A percentile compares a stretch with the other conserved stretches of the same genome.
Conservation (phyloP, 2,113 vertebrate species). For the Pseudorhombus dupliciocellatus region DNA sequence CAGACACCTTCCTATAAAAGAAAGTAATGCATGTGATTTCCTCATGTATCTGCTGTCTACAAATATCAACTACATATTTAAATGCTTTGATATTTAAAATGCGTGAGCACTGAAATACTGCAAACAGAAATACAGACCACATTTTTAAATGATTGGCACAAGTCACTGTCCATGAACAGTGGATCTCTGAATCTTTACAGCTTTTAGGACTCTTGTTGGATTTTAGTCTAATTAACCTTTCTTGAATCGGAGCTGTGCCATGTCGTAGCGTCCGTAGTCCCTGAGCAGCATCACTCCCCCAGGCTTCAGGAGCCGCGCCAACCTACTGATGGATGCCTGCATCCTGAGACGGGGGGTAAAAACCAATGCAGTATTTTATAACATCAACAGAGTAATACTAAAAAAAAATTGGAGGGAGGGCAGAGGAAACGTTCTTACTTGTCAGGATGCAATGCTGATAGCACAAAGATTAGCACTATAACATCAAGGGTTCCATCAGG, state of each 20-base stretch:
- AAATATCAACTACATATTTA: background rate
- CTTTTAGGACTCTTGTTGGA: background rate
- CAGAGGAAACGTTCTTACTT: constrained; percentile 82
- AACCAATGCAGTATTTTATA: background rate
- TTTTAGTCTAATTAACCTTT: constrained; percentile 83
- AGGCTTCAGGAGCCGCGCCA: constrained; percentile 88
- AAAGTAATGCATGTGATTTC: background rate
- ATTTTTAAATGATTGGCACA: background rate
- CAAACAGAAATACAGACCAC: background rate
- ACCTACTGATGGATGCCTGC: constrained; percentile 82
- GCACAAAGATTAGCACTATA: constrained; percentile 95
- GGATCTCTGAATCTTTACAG: background rate
- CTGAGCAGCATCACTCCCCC: constrained; percentile 91
- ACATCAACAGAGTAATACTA: background rate
- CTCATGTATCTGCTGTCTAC: background rate
- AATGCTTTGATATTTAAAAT: constrained; percentile 3
- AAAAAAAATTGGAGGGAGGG: background rate
- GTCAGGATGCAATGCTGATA: constrained; percentile 92
- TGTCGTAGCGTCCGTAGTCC: constrained; percentile 96
- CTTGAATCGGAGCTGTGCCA: constrained; percentile 97
- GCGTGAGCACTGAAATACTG: background rate
- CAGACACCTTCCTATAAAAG: constrained; percentile 88
- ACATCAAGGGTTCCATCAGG: constrained; percentile 87
- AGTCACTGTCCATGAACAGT: background rate
- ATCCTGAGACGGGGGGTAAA: constrained; percentile 80